Base-by-base conservation (phyloP, 2,888 invertebrate species). In the Amphimallon solstitiale region DNA sequence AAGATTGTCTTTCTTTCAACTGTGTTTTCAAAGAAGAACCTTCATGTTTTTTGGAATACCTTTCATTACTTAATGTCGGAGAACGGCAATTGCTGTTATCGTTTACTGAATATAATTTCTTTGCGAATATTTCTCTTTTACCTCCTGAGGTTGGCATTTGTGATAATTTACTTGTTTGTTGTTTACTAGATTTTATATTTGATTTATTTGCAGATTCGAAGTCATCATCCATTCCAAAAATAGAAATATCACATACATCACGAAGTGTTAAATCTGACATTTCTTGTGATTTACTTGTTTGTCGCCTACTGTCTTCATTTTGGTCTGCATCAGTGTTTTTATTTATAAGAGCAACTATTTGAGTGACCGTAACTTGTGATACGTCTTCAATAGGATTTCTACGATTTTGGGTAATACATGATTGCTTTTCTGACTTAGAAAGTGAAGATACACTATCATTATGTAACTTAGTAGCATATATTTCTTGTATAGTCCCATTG, bases 291-390 rank as follows among this genome's bases (percentile, higher is more conserved):
- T 34, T 60, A 15, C 38, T 37, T 35, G 23, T 43, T 45, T 52
- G 14, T 37, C n/a, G 37, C 19, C 9, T 6, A 4, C 5, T 3
- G 5, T 19, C 17, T n/a, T 4, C 19, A 19, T 9, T 15, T 1
- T 21, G 10, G 21, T 15, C 5, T 46, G 3, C 17, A 35, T 12
- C 2, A 9, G 51, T 1, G 10, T 51, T 6, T 75, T 79, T 81
- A 70, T 84, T 84, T 2, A 85, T 83, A 76, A 85, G 81, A 68
- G 66, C 68, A 29, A 75, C 63, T 51, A 73, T 70, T 67, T 75
- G 73, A 6, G 73, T 75, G 51, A 75, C 71, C 4, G 72, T 21
- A 19, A 54, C 5, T 54, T 54, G 54, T 2, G 38, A 40, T 12
- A 1, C 10, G 19, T 54, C 19, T 1, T 35, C 23, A 35, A 15